Percentiles rank a stretch among this genome's conserved stretches.
These are phyloP conservation scores for Callionymus lyra DNA, from an alignment of 2,113 vertebrate species.

Conservation along the genomic window DNA sequence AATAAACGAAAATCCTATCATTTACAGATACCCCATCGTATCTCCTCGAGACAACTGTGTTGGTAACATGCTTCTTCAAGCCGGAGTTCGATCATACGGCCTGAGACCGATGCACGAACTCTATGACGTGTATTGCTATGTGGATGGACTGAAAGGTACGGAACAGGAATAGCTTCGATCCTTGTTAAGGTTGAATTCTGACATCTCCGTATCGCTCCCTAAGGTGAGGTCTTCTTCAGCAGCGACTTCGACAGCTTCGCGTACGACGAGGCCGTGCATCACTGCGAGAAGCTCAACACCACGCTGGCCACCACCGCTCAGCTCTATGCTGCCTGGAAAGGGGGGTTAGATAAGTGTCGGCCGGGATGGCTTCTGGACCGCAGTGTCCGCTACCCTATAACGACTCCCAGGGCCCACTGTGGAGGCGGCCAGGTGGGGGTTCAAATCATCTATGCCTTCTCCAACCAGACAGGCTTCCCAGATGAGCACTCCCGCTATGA, in stretches of 20 bases:
- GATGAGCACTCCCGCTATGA: conserved; percentile 78
- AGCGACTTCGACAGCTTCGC: conserved; percentile 79
- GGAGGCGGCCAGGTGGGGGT: conserved; percentile 77
- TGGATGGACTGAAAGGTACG: conserved; percentile 74
- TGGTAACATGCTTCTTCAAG: conserved; percentile 73
- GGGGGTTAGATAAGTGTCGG: conserved; percentile 80
- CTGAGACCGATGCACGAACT: conserved; percentile 71
- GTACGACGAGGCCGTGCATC: conserved; percentile 74
- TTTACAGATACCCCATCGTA: conserved; percentile 83
- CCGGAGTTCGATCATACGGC: conserved; percentile 79
- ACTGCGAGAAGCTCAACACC: conserved; percentile 78
- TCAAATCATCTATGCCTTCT: conserved; percentile 75
- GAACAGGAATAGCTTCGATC: neutral
- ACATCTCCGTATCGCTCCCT: conserved; percentile 3
- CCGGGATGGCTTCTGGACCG: conserved; percentile 87
- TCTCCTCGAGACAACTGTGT: conserved; percentile 77
- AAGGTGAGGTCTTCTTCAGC: conserved; percentile 86
- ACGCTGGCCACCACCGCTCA: conserved; percentile 81
- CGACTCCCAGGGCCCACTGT: conserved; percentile 68
- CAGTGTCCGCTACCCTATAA: conserved; percentile 85
- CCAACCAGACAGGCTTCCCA: conserved; percentile 84
- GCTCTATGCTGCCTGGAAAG: conserved; percentile 82
- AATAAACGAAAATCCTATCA: neutral
- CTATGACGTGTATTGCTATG: conserved; percentile 92
- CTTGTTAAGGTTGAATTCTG: no score